These are phyloP conservation scores for Charaxes varanes DNA, from an alignment of 1,140 invertebrate species.

Conservation along the genomic window DNA sequence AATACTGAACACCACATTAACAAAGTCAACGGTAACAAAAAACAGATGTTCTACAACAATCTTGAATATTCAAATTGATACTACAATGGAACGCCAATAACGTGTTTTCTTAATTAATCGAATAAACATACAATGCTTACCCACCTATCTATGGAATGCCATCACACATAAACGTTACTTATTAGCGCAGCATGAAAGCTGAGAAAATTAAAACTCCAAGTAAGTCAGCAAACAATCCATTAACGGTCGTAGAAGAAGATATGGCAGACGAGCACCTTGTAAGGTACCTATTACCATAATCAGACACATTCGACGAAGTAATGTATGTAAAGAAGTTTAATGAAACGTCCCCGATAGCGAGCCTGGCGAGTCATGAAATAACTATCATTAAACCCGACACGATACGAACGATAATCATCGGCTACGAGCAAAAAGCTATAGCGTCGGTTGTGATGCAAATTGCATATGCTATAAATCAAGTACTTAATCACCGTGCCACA, in stretches of 20 bases:
- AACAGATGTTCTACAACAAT: too few relatives aligned
- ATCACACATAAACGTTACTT: conserved; percentile 4
- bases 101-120: too few relatives aligned
- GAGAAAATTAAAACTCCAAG: conserved; percentile 28
- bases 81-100: too few relatives aligned
- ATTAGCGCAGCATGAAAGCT: conserved; percentile 8
- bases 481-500: conserved; percentile 63
- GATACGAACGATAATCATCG: conserved; percentile 70
- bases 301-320: conserved; percentile 65
- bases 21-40: too few relatives aligned
- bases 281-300: conserved; percentile 61
- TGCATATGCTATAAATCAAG: conserved; percentile 69
- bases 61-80: too few relatives aligned
- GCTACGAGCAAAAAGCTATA: conserved; percentile 58
- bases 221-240: conserved; percentile 58
- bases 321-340: conserved; percentile 69
- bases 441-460: conserved; percentile 65
- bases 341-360: conserved; percentile 63
- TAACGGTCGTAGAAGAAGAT: conserved; percentile 48
- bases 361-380: conserved; percentile 65
- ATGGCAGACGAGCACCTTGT: conserved; percentile 40
- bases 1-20: too few relatives aligned
- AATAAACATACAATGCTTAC: too few relatives aligned
- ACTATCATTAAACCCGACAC: conserved; percentile 69
- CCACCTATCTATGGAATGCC: too few relatives aligned